Conservation (phyloP, 2,113 vertebrate species). For the Vulpes ferrilata region DNA sequence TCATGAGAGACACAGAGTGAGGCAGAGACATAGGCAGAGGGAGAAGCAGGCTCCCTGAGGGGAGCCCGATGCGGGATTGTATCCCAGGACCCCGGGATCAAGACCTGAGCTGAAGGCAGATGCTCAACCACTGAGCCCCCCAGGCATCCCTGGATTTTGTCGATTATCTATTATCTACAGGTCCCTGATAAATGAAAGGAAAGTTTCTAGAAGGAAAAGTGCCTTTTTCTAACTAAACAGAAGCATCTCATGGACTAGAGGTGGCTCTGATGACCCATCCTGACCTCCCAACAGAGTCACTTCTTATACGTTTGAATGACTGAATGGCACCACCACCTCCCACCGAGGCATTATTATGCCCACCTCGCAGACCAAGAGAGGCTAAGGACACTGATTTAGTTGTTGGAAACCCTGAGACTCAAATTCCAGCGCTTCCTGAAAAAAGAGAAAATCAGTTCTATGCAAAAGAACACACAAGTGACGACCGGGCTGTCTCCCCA, state of each 20-base stretch:
- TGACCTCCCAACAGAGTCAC: not conserved
- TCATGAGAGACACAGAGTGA: too few relatives aligned
- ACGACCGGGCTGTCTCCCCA: not conserved
- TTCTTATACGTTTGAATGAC: not conserved
- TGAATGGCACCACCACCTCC: not conserved
- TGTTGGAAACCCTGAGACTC: not conserved
- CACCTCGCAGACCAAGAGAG: not conserved
- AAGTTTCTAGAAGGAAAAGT: not conserved
- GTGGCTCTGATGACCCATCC: not conserved
- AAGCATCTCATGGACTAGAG: not conserved
- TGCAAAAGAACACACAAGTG: not conserved
- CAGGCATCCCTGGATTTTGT: not conserved
- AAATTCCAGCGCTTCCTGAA: not conserved
- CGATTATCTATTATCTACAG: not conserved
- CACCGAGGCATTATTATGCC: not conserved
- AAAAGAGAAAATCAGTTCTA: not conserved
- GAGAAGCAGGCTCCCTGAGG: too few relatives aligned
- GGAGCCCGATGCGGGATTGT: too few relatives aligned
- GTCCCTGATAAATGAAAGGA: not conserved
- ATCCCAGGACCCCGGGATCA: too few relatives aligned
- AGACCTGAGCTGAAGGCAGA: too few relatives aligned
- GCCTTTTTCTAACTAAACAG: slow-evolving; percentile 6
- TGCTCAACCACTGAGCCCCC: too few relatives aligned
- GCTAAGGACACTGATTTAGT: not conserved
- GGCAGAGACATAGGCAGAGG: too few relatives aligned